Evolutionary conservation across 2,113 vertebrate species (phyloP), one percentile per base, ranked within the genome.

Genomic region (Myocastor coypus): DNA sequence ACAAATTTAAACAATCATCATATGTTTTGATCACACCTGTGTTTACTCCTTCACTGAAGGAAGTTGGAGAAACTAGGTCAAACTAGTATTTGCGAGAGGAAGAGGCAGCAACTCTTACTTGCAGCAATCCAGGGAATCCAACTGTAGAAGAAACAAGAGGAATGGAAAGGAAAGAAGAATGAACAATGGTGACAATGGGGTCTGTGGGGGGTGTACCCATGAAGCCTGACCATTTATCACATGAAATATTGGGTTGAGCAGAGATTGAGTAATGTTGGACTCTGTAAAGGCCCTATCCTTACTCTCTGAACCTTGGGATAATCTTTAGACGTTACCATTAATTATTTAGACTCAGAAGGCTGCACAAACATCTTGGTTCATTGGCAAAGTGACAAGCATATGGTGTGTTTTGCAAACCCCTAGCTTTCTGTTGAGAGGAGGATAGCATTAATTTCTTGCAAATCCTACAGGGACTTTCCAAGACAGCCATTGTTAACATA

Each of bases 351-450:
- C 98, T 98, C 98, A 98, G 97, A 99, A 98, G 98, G 96, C 98
- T 98, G 98, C 96, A 98, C 98, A 98, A 98, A 98, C 98, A 98
- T 98, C 98, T 98, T 99, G 98, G 98, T 98, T 98, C 98, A 98
- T 98, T 99, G 98, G 98, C 98, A 98, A 98, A 98, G 97, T 99
- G 98, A 99, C 98, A 99, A 98, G 98, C 98, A 99, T 98, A 99
- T 98, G 98, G 98, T 96, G 97, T 97, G 95, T 98, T 98, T 98
- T 98, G 98, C 98, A 98, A 98, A 98, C 96, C 98, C 97, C 97
- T 96, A 94, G 97, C 95, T 98, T 98, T 98, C 98, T 98, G 97
- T 98, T 98, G 98, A 97, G 98, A 98, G 96, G 97, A 98, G 97
- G 94, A 98, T 98, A 98, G 98, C 98, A 98, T 98, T 98, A 98